Evolutionary conservation across 2,113 vertebrate species (phyloP).

Genomic region (Otolemur garnettii): DNA sequence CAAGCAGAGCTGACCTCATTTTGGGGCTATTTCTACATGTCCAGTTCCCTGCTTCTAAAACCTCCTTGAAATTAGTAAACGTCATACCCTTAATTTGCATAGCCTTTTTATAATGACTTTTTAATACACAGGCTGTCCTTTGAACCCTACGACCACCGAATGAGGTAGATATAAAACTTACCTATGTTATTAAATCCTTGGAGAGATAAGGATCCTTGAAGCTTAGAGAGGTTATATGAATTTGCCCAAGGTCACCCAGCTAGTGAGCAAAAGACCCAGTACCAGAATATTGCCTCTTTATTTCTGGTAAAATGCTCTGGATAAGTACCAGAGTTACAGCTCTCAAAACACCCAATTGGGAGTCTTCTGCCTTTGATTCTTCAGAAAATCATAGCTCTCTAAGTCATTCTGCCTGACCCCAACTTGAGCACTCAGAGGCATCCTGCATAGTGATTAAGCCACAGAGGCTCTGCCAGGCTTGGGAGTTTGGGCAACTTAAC

Average conservation of each 20-base stretch:
- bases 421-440: neutral
- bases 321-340: neutral
- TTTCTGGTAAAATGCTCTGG: neutral
- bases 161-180: neutral
- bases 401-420: neutral
- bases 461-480: neutral
- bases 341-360: neutral
- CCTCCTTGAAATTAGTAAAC: conserved; percentile 41
- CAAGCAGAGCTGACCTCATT: neutral
- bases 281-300: neutral
- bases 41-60: conserved; percentile 32
- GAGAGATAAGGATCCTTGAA: neutral
- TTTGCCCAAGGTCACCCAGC: neutral
- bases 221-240: neutral
- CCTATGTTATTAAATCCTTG: neutral
- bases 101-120: neutral
- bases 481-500: neutral
- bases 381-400: neutral
- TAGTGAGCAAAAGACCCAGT: neutral
- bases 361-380: neutral
- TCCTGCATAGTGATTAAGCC: neutral
- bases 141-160: neutral
- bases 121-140: neutral
- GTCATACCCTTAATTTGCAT: neutral
- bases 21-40: neutral